Evolutionary conservation across 1,140 invertebrate species (phyloP), one percentile per base, ranked within the genome.

Genomic region (Ruditapes philippinarum): DNA sequence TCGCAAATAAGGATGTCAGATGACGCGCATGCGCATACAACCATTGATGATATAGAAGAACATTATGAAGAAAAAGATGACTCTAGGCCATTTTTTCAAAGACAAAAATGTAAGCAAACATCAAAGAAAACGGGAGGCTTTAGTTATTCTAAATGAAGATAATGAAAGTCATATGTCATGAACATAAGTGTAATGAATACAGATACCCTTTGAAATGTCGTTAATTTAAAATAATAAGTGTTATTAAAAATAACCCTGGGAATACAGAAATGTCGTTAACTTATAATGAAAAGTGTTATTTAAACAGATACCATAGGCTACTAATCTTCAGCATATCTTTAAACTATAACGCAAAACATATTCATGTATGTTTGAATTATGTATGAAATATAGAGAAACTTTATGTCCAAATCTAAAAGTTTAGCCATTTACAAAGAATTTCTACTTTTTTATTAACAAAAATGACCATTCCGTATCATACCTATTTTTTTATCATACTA

Each of bases 11-110:
- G 22, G n/a, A 70, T 70, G 65, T 36, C 65, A n/a, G 12, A 1
- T 17, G 28, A 28, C 14, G 65, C 36, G 36, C 25, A 40, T 22
- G 65, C 17, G 2, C 65, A 70, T 12, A 38, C 22, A 1, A 19
- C 65, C 28, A 25, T 60, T 1, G 57, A n/a, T 12, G 42, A 49
- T 9, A 45, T 74, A 25, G 85, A 90, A 1, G 73, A 88, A 49
- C 28, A 49, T 22, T 79, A 78, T 19, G 91, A 90, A 45, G 84
- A 83, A 40, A 89, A 83, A 33, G 91, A 91, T 65, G 65, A 88
- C 45, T 90, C 91, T 17, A 87, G 91, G 22, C 89, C 91, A 17
- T 89, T 88, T 33, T 91, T 90, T 62, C 65, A 62, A n/a, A 19
- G 88, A 28, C 88, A 90, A 45, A 22, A 38, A 11, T 81, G 79